Percentiles rank a stretch among this genome's conserved stretches.
Conservation (phyloP, 2,888 invertebrate species). For the Mythimna albipuncta region DNA sequence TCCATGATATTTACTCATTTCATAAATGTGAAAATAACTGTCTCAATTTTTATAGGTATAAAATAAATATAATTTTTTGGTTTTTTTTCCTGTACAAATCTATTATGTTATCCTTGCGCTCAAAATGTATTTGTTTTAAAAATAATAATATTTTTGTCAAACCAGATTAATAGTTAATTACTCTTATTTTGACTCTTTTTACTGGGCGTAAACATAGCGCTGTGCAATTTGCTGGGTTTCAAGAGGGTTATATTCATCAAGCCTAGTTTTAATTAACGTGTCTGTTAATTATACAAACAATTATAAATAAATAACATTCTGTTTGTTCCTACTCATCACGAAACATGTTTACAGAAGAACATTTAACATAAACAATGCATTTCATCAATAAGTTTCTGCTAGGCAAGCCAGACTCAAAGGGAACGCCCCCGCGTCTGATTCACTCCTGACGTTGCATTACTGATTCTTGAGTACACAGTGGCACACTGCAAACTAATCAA, state of each 20-base stretch:
- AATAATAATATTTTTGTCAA: conserved; percentile 31
- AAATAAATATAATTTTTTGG: no score
- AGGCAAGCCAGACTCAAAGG: background rate
- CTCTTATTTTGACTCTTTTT: background rate
- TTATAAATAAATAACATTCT: background rate
- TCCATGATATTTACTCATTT: no score
- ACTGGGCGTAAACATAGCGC: no score
- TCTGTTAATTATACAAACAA: background rate
- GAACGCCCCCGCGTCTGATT: conserved; percentile 9
- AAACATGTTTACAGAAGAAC: conserved; percentile 5
- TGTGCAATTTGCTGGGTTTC: background rate
- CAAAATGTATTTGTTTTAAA: background rate
- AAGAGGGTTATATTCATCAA: background rate
- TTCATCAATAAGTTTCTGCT: conserved; percentile 12
- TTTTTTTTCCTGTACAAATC: conserved; percentile 2
- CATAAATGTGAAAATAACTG: no score
- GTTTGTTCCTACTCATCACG: background rate
- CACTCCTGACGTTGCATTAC: conserved; percentile 6
- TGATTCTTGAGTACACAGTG: background rate
- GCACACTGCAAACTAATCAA: conserved; percentile 21
- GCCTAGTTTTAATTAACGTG: background rate
- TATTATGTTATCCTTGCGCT: background rate
- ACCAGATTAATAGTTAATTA: conserved; percentile 19
- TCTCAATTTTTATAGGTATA: no score
- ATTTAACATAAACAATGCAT: background rate